Evolutionary conservation across 2,888 invertebrate species (phyloP).

Genomic region (Dynastes maya): DNA sequence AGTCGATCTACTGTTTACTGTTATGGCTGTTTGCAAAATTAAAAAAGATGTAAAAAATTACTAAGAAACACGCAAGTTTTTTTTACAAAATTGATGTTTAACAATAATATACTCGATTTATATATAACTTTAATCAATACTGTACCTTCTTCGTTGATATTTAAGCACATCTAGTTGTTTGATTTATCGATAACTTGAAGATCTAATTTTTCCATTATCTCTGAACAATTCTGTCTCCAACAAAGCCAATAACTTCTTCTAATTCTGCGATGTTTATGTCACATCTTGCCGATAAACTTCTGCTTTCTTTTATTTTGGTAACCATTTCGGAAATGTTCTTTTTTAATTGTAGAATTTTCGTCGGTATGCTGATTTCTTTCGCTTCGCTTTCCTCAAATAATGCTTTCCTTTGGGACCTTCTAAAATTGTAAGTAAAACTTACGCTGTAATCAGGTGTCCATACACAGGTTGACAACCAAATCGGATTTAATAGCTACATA

Average conservation of each 20-base stretch:
- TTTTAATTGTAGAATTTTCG: conserved; percentile 79
- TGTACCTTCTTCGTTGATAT: conserved; percentile 78
- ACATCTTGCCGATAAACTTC: conserved; percentile 63
- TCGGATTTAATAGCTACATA: too few species aligned
- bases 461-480: too few species aligned
- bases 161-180: conserved; percentile 81
- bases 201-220: conserved; percentile 76
- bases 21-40: too few species aligned
- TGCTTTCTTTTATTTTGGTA: conserved; percentile 74
- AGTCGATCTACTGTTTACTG: too few species aligned
- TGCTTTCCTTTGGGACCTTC: conserved; percentile 91
- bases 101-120: too few species aligned
- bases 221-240: conserved; percentile 71
- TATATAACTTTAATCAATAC: too few species aligned
- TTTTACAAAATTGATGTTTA: too few species aligned
- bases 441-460: too few species aligned
- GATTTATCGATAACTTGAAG: conserved; percentile 80
- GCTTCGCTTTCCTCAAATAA: conserved; percentile 86
- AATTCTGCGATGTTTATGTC: conserved; percentile 60
- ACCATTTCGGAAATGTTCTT: conserved; percentile 81
- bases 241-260: conserved; percentile 68
- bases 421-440: conserved; percentile 62
- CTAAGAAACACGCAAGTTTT: too few species aligned
- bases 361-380: conserved; percentile 82
- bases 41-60: too few species aligned